Evolutionary conservation across 2,797 vertebrate species (phyloP), one percentile per base, ranked within the genome.

Genomic region (Sciurus carolinensis): DNA sequence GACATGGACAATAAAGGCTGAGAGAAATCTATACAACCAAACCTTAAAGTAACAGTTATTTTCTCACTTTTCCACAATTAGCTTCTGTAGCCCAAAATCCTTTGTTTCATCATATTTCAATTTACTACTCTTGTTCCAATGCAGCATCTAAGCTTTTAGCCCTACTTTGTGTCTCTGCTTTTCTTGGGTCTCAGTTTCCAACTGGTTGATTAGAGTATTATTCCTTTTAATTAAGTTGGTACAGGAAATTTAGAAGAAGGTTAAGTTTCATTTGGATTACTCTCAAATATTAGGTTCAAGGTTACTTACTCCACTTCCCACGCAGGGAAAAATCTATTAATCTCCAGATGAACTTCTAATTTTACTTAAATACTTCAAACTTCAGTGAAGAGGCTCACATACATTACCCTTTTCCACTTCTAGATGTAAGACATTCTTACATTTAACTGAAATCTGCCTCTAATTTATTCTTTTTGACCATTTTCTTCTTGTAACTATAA

Each of bases 161-260:
- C 71, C n/a, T 82, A 18, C 2, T 82, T 92, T 69, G 15, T 15
- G 59, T 76, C 26, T n/a, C 33, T 33, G 67, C 47, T 59, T 87
- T 87, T 92, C 42, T 77, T 88, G 77, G 62, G 52, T 92, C 84
- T 72, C 86, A n/a, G 17, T 77, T 72, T 59, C 52, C 33, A 17
- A 71, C 76, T 80, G 22, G 10, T 89, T 95, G 54, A 7, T 64
- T 69, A 89, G 72, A 94, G 59, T 91, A 69, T 92, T 82, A 75
- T 39, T 80, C 64, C 22, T 67, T 75, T 97, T 94, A 44, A 82
- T 73, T 94, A 50, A 24, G 17, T 83, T n/a, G 26, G 26, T 64
- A 87, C 71, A 92, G 47, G 12, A 88, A 77, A 66, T 14, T 50
- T 79, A n/a, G 59, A 81, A 47, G 6, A 67, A 90, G 72, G 54